A percentile compares a stretch with the other conserved stretches of the same genome.
These are phyloP conservation scores for Microctonus hyperodae DNA, from an alignment of 2,888 invertebrate genomes.

Conservation along the genomic window DNA sequence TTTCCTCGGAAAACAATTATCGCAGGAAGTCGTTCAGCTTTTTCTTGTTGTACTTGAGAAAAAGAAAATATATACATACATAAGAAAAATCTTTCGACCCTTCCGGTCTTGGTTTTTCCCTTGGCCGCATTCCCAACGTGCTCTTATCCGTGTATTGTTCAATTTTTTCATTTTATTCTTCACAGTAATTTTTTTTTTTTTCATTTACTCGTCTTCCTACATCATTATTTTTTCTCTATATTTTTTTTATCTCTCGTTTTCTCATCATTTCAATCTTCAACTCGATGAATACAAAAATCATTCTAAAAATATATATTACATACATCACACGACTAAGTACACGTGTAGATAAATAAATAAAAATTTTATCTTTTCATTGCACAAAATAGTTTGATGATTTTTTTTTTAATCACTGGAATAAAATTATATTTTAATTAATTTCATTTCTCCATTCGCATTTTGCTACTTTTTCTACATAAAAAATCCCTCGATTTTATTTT, in stretches of 20 bases:
- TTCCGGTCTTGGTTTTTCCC: conserved; percentile 23
- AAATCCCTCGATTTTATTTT: not conserved
- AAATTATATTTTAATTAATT: not conserved
- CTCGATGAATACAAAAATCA: not conserved
- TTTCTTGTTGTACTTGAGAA: conserved; percentile 6
- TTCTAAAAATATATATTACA: not conserved
- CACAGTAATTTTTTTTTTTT: not conserved
- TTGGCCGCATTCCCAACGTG: conserved; percentile 32
- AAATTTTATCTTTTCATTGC: not conserved
- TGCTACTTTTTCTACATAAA: not conserved
- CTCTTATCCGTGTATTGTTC: conserved; percentile 28
- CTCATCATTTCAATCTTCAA: conserved; percentile 27
- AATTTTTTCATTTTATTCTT: conserved; percentile 4
- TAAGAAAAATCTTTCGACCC: conserved; percentile 15
- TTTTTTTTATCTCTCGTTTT: conserved; percentile 5
- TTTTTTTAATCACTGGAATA: too few species aligned
- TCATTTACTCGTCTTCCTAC: not conserved
- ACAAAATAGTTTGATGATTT: too few species aligned
- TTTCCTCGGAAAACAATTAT: conserved; percentile 21
- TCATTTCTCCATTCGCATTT: not conserved
- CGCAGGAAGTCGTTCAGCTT: conserved; percentile 17
- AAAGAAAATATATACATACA: not conserved
- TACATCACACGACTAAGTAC: not conserved
- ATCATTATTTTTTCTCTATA: conserved; percentile 7
- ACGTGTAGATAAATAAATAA: too few species aligned